These are phyloP conservation scores for Oscheius sp. DNA, from an alignment of 2,888 invertebrate species.

Conservation along the genomic window DNA sequence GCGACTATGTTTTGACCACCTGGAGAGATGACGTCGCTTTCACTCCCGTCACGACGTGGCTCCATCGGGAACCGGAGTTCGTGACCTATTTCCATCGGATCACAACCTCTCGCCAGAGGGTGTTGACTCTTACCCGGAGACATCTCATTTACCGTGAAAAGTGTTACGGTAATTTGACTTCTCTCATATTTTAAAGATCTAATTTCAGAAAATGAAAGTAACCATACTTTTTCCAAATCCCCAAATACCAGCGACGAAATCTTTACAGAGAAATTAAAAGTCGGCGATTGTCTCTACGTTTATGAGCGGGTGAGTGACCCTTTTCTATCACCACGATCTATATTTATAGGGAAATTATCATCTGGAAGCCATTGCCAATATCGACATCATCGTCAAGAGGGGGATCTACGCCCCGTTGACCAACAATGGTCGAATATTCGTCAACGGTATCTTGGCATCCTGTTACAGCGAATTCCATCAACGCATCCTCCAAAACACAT, in stretches of 20 bases:
- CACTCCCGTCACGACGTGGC: constrained; percentile 31
- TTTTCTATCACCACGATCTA: too few relatives aligned
- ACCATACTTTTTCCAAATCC: neutral
- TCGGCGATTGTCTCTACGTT: neutral
- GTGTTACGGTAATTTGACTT: constrained; percentile 4
- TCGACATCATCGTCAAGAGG: too few relatives aligned
- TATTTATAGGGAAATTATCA: too few relatives aligned
- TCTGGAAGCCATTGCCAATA: constrained; percentile 30
- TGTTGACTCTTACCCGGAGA: constrained; percentile 42
- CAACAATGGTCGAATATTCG: constrained; percentile 47
- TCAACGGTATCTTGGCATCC: constrained; percentile 52
- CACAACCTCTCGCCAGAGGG: constrained; percentile 47
- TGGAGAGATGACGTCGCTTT: constrained; percentile 34
- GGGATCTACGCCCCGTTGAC: constrained; percentile 44
- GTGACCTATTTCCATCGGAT: constrained; percentile 44
- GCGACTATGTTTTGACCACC: constrained; percentile 49
- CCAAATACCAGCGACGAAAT: neutral
- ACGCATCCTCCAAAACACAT: constrained; percentile 13
- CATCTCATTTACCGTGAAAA: constrained; percentile 46
- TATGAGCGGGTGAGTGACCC: neutral
- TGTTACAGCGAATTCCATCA: constrained; percentile 42
- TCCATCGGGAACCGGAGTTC: constrained; percentile 41
- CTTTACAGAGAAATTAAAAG: neutral
- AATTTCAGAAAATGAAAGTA: neutral
- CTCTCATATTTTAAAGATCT: neutral